These are phyloP conservation scores for Piprites chloris DNA, from an alignment of 2,113 vertebrate species.

Conservation along the genomic window DNA sequence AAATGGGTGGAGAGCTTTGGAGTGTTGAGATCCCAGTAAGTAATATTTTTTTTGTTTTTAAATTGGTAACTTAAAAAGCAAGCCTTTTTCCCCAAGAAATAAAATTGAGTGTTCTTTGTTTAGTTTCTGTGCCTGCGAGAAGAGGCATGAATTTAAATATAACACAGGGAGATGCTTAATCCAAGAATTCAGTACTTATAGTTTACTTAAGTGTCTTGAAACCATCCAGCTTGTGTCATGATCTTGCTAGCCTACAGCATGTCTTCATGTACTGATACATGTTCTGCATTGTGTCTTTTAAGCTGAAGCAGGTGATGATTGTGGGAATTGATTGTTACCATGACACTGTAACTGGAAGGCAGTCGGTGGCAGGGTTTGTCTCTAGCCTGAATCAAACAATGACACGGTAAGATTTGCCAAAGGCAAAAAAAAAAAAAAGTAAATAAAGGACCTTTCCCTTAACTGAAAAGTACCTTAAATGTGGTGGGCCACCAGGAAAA, in stretches of 20 bases:
- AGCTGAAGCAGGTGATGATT: constrained; percentile 93
- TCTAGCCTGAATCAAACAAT: constrained; percentile 89
- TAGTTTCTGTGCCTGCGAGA: not conserved
- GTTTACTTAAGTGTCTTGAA: not conserved
- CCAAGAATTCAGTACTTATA: not conserved
- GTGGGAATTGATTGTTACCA: constrained; percentile 97
- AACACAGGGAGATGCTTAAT: not conserved
- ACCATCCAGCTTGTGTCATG: not conserved
- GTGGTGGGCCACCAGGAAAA: not conserved
- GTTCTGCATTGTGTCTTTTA: not conserved
- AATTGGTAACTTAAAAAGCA: not conserved
- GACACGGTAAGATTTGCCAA: constrained; percentile 79
- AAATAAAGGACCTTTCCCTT: not conserved
- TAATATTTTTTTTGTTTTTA: not conserved
- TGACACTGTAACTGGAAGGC: constrained; percentile 80
- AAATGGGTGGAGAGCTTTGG: constrained; percentile 97
- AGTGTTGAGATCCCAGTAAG: constrained; percentile 91
- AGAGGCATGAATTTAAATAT: not conserved
- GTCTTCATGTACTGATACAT: not conserved
- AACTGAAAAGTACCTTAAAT: not conserved
- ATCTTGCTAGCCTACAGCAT: not conserved
- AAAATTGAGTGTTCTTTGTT: not conserved
- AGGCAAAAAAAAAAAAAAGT: not conserved
- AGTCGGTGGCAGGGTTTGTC: constrained; percentile 90
- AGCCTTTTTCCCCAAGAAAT: not conserved